Evolutionary conservation across 1,140 invertebrate genomes (phyloP).

Genomic region (Macrosteles quadrilineatus): DNA sequence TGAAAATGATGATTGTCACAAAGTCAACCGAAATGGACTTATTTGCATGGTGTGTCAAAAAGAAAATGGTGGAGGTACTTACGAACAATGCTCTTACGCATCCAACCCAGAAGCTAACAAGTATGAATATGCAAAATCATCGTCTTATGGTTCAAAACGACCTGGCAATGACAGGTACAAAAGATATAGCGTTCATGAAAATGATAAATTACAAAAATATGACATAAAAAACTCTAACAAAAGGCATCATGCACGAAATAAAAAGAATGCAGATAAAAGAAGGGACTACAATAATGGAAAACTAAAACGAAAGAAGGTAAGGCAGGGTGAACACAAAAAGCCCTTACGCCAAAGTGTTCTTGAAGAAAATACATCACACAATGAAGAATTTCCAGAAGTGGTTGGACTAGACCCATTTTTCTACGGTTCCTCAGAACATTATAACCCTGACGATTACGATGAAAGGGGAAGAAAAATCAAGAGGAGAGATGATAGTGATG

Average conservation of each 20-base stretch:
- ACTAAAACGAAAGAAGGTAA: constrained; percentile 15
- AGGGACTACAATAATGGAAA: constrained; percentile 9
- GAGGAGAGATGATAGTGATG: constrained; percentile 23
- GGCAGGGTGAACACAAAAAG: background rate
- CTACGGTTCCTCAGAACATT: constrained; percentile 18
- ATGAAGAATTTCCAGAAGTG: constrained; percentile 21
- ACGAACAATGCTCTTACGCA: constrained; percentile 69
- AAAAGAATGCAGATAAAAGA: background rate
- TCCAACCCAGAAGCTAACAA: constrained; percentile 67
- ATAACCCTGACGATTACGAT: constrained; percentile 30
- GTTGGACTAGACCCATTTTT: constrained; percentile 30
- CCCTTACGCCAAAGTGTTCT: background rate
- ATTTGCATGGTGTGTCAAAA: constrained; percentile 67
- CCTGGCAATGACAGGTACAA: constrained; percentile 35
- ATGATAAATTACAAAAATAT: constrained; percentile 10
- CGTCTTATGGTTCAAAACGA: constrained; percentile 48
- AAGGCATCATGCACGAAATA: constrained; percentile 8
- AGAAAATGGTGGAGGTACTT: constrained; percentile 66
- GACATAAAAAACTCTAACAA: constrained; percentile 29
- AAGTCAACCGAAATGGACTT: constrained; percentile 62
- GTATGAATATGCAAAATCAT: constrained; percentile 59
- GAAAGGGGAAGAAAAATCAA: constrained; percentile 19
- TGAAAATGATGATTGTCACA: constrained; percentile 58
- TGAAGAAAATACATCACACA: background rate
- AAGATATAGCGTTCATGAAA: background rate